Conservation (phyloP, 2,113 vertebrate genomes). For the Serilophus lunatus region DNA sequence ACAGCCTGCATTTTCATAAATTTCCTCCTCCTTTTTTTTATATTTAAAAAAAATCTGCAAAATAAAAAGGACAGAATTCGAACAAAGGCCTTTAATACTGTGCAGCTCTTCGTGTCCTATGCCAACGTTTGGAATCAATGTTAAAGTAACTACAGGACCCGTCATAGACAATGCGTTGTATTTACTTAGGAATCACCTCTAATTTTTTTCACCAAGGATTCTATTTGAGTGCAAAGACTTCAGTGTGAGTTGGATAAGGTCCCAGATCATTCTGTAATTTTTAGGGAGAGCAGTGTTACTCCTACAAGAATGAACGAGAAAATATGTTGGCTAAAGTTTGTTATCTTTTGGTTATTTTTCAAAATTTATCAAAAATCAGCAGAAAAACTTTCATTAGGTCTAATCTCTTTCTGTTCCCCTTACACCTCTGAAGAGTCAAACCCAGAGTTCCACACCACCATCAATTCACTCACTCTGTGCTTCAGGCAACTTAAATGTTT, state of each 20-base stretch:
- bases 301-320: not conserved
- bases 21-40: not conserved
- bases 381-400: not conserved
- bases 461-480: not conserved
- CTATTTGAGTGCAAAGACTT: constrained; percentile 27
- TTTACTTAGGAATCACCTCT: constrained; percentile 10
- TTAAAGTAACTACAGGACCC: not conserved
- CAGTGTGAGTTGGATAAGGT: not conserved
- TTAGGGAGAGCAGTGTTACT: not conserved
- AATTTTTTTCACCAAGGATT: constrained; percentile 7
- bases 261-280: not conserved
- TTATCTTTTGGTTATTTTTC: not conserved
- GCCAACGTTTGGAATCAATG: not conserved
- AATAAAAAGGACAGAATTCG: not conserved
- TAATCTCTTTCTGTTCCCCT: not conserved
- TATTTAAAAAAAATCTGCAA: not conserved
- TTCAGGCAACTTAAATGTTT: not conserved
- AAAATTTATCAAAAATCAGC: not conserved
- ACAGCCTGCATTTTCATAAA: not conserved
- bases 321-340: not conserved
- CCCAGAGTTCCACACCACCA: not conserved
- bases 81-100: not conserved
- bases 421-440: not conserved
- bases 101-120: not conserved
- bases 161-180: not conserved